Percentiles rank a stretch among this genome's conserved stretches.
phyloP scores from a whole-genome alignment of 2,797 vertebrate genomes.

The Luscinia luscinia region DNA sequence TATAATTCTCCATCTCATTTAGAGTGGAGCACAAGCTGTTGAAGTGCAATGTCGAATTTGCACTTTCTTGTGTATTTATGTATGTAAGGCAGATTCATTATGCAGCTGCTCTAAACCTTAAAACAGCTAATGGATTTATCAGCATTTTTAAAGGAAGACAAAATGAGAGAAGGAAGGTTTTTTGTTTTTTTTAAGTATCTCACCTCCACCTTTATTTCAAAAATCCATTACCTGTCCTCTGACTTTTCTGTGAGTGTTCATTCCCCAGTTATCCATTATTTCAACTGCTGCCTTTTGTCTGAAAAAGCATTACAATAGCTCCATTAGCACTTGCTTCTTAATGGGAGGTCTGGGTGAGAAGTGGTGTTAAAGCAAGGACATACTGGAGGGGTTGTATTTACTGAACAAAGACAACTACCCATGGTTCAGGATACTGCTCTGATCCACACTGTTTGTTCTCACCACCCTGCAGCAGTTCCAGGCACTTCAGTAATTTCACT shows the following conservation, averaged over 20 bases:
- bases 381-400: neutral
- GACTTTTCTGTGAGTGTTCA: neutral
- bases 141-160: constrained; percentile 9
- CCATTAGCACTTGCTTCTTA: constrained; percentile 31
- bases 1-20: constrained; percentile 23
- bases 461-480: neutral
- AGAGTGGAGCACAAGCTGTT: constrained; percentile 8
- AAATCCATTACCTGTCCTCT: constrained; percentile 21
- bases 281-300: neutral
- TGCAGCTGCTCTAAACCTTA: constrained; percentile 21
- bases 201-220: neutral
- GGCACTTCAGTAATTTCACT: neutral
- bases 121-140: constrained; percentile 34
- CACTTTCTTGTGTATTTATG: neutral
- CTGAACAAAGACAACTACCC: neutral
- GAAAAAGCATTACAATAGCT: neutral
- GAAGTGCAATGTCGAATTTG: constrained; percentile 5
- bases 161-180: neutral
- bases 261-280: constrained; percentile 11
- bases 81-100: neutral
- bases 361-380: neutral
- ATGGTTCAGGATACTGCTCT: neutral
- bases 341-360: neutral
- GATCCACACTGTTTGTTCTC: neutral
- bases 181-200: constrained; percentile 18